Percentiles rank a stretch among this genome's conserved stretches.
phyloP scores from a whole-genome alignment of 2,113 vertebrate genomes.

The Zingel zingel region DNA sequence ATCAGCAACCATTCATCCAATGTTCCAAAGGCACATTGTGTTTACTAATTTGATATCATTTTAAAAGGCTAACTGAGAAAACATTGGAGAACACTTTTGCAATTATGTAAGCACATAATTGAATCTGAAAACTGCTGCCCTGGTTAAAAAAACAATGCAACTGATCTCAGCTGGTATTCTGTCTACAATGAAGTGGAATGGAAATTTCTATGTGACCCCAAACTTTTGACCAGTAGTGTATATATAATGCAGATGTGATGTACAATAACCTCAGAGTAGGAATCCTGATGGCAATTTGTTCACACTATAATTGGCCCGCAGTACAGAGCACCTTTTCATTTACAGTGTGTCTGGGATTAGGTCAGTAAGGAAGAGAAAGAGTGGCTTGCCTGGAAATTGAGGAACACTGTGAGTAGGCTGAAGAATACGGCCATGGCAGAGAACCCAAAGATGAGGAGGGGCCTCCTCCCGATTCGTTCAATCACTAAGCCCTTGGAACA shows the following conservation, averaged over 20 bases:
- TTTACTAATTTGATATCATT: no score
- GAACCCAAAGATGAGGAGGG: slow-evolving; percentile 94
- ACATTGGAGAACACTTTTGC: no score
- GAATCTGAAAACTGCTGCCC: no score
- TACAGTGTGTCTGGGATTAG: slow-evolving; percentile 12
- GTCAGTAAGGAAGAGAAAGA: not conserved
- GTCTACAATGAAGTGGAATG: no score
- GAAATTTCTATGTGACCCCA: no score
- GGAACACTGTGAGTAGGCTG: slow-evolving; percentile 88
- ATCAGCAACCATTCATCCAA: no score
- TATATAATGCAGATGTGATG: not conserved
- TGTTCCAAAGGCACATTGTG: no score
- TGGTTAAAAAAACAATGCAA: no score
- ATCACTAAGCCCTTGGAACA: slow-evolving; percentile 89
- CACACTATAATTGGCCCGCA: not conserved
- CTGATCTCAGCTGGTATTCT: no score
- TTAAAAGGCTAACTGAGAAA: no score
- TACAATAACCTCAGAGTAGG: not conserved
- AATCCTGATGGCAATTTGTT: not conserved
- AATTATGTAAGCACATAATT: no score
- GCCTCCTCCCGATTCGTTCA: slow-evolving; percentile 89
- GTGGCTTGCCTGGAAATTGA: slow-evolving; percentile 90
- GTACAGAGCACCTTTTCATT: not conserved
- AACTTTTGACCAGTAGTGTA: no score
- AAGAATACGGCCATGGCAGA: slow-evolving; percentile 91